Conservation (phyloP, 2,113 vertebrate species). For the Myiagra hebetior region DNA sequence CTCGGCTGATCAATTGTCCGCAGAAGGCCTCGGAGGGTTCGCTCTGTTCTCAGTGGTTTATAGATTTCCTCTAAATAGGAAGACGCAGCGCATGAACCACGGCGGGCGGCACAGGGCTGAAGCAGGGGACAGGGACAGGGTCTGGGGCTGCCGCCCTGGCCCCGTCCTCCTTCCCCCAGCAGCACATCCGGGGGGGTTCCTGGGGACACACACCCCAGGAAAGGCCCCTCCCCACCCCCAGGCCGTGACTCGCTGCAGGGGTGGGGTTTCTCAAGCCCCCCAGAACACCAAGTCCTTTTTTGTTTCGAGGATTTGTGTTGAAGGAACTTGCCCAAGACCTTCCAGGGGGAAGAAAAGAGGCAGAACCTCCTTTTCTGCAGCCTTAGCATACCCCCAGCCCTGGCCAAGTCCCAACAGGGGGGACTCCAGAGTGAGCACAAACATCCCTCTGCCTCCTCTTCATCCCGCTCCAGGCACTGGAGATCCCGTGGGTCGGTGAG, state of each 20-base stretch:
- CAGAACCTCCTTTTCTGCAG: background rate
- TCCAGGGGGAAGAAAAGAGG: background rate
- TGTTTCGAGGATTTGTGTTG: background rate
- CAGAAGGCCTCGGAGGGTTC: background rate
- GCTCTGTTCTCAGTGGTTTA: background rate
- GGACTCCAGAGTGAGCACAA: background rate
- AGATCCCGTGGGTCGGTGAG: fast-evolving
- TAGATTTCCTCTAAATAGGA: slow-evolving; percentile 46
- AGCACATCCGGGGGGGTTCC: background rate
- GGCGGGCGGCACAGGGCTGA: background rate
- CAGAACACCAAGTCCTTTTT: fast-evolving
- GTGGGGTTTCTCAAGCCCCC: background rate
- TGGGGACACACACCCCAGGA: background rate
- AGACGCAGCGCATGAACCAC: background rate
- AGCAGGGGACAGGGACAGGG: fast-evolving
- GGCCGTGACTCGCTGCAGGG: background rate
- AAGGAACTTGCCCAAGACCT: background rate
- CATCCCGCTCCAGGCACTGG: background rate
- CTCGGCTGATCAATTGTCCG: background rate
- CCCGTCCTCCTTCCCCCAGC: background rate
- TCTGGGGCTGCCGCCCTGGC: background rate
- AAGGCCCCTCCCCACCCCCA: background rate
- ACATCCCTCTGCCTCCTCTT: background rate
- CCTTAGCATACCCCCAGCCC: background rate
- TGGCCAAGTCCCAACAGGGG: too few species aligned